Evolutionary conservation across 2,888 invertebrate species (phyloP), one percentile per base, ranked within the genome.

Genomic region (Ferdinandea cuprea): DNA sequence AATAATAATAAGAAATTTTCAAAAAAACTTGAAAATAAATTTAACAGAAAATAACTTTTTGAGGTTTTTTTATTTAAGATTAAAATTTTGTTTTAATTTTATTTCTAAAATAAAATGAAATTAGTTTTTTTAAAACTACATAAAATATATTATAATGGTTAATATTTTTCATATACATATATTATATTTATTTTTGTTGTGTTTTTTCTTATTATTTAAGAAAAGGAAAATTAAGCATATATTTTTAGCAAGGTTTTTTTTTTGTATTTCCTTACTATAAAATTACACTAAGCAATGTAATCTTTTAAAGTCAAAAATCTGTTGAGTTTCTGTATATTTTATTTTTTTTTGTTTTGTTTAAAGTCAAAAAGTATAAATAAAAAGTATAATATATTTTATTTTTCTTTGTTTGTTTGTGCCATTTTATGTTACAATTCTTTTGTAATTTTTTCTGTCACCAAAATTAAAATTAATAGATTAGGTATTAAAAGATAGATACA

Each of bases 251-350:
- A 78, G 17, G 9, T 44, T 35, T 54, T 25, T 35, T 4, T 48
- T 35, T 61, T 44, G 8, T 35, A 15, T 66, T 58, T 25, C 17
- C 40, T 63, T 77, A 56, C 66, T 42, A 52, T 52, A 28, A 46
- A 28, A 40, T 28, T 56, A 25, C 63, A 28, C 48, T 32, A 32
- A 28, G 40, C 32, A 68, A 50, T 17, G n/a, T 68, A 17, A 61
- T 56, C 35, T 72, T 61, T 59, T 59, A 30, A 61, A 52, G 54
- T 66, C 59, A 73, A 79, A 73, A 80, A 80, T 80, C 80, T 80
- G 80, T 74, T 79, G 46, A 72, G 66, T 80, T 74, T 74, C 11
- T n/a, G n/a, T n/a, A n/a, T n/a, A n/a, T n/a, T n/a, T n/a, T n/a
- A n/a, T n/a, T n/a, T n/a, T n/a, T n/a, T n/a, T n/a, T n/a, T n/a